Base-by-base conservation (phyloP, 2,113 vertebrate species). In the Plestiodon gilberti region DNA sequence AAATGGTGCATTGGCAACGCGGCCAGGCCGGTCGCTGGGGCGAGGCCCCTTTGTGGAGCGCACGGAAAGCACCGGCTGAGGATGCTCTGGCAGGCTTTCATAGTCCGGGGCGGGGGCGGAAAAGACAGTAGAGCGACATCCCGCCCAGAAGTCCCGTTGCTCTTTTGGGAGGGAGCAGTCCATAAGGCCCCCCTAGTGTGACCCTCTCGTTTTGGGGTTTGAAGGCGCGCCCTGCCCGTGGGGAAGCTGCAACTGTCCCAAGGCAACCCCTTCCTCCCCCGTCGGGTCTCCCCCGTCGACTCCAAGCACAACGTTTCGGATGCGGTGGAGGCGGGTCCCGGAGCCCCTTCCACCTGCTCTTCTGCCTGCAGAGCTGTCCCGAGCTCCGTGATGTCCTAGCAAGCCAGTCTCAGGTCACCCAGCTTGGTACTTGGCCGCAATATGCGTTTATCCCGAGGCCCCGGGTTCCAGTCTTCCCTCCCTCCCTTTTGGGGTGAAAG, bases 1-100 rank as follows among this genome's bases (percentile, higher is more conserved):
- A 84, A 91, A 86, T 90, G 94, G 83, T 90, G 93, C 93, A 69
- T 48, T 87, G 88, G 79, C 84, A 55, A 88, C 87, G 89, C 92
- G 89, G 88, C 89, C 67, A n/a, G 85, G 59, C 28, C 40, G 52
- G 35, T 74, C 13, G 76, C 74, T 28, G 79, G n/a, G 80, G 71
- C 85, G 40, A 48, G 83, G 43, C 55, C 40, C 20, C 70, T 77
- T 86, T 23, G 78, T 64, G 74, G 9, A 30, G 79, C 38, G 2
- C 15, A 73, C 43, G 20, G 18, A 65, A 22, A 81, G 77, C 71
- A 71, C 85, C 81, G 74, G 71, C 67, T n/a, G 65, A 57, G 92
- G 57, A 78, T 80, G 81, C 79, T 85, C 67, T 3, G 11, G 23
- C 78, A 84, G 82, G 85, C 71, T 67, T 67, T 69, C 69, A 22